Evolutionary conservation across 2,113 vertebrate genomes (phyloP).

Genomic region (Oryzias melastigma): DNA sequence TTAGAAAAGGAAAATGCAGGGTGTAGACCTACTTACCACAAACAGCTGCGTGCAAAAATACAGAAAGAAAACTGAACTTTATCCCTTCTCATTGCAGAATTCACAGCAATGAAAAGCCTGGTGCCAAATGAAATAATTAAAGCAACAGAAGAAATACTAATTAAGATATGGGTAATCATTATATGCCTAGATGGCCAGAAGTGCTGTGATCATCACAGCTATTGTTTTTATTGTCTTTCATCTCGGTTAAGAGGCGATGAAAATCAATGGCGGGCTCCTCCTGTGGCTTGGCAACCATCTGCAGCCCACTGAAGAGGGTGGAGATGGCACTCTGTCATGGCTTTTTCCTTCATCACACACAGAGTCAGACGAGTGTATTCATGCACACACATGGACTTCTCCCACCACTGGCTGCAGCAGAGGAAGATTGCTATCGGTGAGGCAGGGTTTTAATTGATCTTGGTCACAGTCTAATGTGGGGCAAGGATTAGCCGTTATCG

Average conservation of each 20-base stretch:
- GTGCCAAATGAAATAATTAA: constrained; percentile 61
- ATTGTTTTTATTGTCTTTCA: constrained; percentile 79
- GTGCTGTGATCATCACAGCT: constrained; percentile 72
- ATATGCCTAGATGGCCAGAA: constrained; percentile 61
- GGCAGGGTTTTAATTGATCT: constrained; percentile 81
- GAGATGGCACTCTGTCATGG: constrained; percentile 51
- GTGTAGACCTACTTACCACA: constrained; percentile 25
- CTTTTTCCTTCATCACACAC: constrained; percentile 23
- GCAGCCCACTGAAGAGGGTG: constrained; percentile 55
- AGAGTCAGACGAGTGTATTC: constrained; percentile 27
- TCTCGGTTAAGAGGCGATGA: constrained; percentile 70
- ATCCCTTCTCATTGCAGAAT: constrained; percentile 50
- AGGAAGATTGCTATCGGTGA: constrained; percentile 75
- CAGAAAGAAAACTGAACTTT: constrained; percentile 15
- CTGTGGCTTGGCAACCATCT: constrained; percentile 66
- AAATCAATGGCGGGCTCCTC: constrained; percentile 74
- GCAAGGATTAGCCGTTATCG: constrained; percentile 79
- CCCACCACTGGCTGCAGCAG: constrained; percentile 60
- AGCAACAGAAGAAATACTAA: constrained; percentile 63
- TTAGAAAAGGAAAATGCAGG: constrained; percentile 16
- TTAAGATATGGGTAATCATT: constrained; percentile 66
- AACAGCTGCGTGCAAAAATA: constrained; percentile 24
- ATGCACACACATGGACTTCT: constrained; percentile 43
- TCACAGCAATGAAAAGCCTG: constrained; percentile 51
- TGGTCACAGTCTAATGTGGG: constrained; percentile 79